Evolutionary conservation across 2,888 invertebrate species (phyloP), one percentile per base, ranked within the genome.

Genomic region (Hetaerina titia): DNA sequence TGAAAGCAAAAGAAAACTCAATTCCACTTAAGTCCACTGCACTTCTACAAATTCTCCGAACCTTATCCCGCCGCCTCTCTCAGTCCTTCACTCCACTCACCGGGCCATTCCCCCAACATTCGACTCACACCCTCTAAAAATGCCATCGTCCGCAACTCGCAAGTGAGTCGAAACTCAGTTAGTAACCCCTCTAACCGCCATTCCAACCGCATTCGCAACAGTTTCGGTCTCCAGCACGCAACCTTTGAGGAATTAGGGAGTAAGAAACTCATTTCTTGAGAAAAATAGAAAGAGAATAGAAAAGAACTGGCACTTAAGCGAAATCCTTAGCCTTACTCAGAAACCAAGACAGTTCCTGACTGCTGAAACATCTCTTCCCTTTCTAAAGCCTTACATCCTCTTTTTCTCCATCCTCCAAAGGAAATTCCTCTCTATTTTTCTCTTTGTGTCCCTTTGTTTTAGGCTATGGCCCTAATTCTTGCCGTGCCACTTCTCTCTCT

Each of bases 81-180:
- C 19, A 17, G 22, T 69, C 45, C 64, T 45, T 69, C 11, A 57
- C 58, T 57, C 58, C 89, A 22, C n/a, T n/a, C 58, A 22, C 89
- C 17, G 9, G 81, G 31, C 31, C 57, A 57, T 88, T 57, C 58
- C 57, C 17, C 89, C 17, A 8, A 11, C 17, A 89, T 69, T 19
- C 56, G 81, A 81, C 81, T 57, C 92, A n/a, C 64, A 45, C 69
- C 92, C 92, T 56, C 69, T 74, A 92, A 92, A 45, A 69, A 92
- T 64, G 69, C 92, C 92, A 56, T n/a, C 92, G 92, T 92, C 92
- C 92, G n/a, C 92, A 92, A 92, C 92, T 69, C 92, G 8, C 92
- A n/a, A 92, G 56, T 69, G 92, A 92, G 25, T 69, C 92, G 22
- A 92, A 92, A 92, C 92, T 92, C 74, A 69, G 92, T 92, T 92